Base-by-base conservation (phyloP, 2,888 invertebrate species). In the Epinotia ramella region DNA sequence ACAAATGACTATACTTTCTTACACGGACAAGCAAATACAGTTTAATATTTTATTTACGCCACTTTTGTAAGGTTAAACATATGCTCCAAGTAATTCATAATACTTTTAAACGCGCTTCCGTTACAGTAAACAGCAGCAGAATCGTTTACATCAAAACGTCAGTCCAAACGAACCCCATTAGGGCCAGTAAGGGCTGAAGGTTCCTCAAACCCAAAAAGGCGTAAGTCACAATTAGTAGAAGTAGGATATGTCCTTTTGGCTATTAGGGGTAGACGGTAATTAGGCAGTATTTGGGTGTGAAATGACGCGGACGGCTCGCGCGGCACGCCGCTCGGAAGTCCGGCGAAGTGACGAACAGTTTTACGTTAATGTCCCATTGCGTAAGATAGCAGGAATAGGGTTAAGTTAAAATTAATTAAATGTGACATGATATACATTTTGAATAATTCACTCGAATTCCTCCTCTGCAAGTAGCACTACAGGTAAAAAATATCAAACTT, bases 251-350 rank as follows among this genome's bases (percentile, higher is more conserved):
- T 4, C 53, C 5, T 53, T 40, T 18, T 66, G 33, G 4, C 13
- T 16, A 33, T 62, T 3, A 33, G 33, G 9, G 57, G 33, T 57
- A 12, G 7, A n/a, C 24, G 59, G 69, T 69, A 69, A 69, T 69
- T 69, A 69, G 46, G 60, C 69, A 69, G 59, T 60, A 69, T 69
- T 69, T 69, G 59, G 69, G 69, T 60, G 69, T 69, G 69, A 69
- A 69, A 69, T 60, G 69, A 60, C 59, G 60, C 59, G 69, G 11
- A 46, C 46, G n/a, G 59, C 46, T 60, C 40, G 56, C 66, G n/a
- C 56, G 56, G 53, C 67, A 56, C 18, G 67, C 28, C 20, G 69
- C 28, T 69, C 59, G 69, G 59, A 69, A 60, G 59, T 69, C 69
- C 69, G 69, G 69, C 20, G 57, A 13, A 62, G n/a, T 60, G 69